phyloP scores from a whole-genome alignment of 2,888 invertebrate species.

The Apocheima hispidaria region DNA sequence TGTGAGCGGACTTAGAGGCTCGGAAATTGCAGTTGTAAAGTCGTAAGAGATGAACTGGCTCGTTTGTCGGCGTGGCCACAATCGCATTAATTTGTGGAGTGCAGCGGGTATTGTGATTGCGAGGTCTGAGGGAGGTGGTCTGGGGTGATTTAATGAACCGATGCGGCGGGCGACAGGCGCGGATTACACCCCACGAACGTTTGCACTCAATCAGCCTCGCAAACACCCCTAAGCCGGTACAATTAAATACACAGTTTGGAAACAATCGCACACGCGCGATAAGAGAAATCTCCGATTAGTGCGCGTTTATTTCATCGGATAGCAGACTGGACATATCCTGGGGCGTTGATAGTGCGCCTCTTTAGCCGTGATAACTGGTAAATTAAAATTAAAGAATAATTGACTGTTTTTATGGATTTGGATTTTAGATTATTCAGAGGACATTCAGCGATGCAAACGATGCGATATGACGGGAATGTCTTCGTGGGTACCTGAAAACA shows the following conservation, averaged over 20 bases:
- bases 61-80: conserved; percentile 70
- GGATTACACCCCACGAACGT: conserved; percentile 83
- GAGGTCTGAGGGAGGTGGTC: conserved; percentile 48
- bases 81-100: conserved; percentile 83
- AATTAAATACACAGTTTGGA: conserved; percentile 81
- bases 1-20: conserved; percentile 31
- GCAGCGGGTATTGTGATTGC: conserved; percentile 68
- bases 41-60: conserved; percentile 56
- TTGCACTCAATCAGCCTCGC: conserved; percentile 85
- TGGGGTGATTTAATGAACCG: conserved; percentile 83
- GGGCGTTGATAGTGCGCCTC: conserved; percentile 2
- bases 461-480: no score
- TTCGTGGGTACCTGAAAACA: not conserved
- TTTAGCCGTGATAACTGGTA: not conserved
- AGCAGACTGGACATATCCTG: conserved; percentile 15
- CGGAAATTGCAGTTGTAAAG: conserved; percentile 38
- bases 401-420: conserved; percentile 6
- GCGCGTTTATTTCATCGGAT: conserved; percentile 54
- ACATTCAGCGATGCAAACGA: not conserved
- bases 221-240: conserved; percentile 82
- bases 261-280: conserved; percentile 79
- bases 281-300: conserved; percentile 74
- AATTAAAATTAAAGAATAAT: not conserved
- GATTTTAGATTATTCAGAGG: not conserved
- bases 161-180: conserved; percentile 80